Evolutionary conservation across 2,888 invertebrate genomes (phyloP), one percentile per base, ranked within the genome.

Genomic region (Antheraea assamensis): DNA sequence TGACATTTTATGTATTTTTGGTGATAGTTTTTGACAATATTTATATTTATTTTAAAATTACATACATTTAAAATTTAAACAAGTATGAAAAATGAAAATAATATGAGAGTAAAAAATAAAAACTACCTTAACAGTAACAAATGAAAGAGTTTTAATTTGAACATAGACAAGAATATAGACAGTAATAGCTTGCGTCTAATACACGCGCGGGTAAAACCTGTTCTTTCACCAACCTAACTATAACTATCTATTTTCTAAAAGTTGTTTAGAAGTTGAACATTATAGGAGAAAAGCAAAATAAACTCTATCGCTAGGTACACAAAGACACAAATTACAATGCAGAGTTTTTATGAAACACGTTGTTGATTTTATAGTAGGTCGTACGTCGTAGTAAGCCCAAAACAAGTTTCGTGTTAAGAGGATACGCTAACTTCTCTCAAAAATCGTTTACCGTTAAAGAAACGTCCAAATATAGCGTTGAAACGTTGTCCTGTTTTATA

Each of bases 351-450:
- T 55, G 71, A 74, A 42, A 71, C 42, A 75, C 74, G 71, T 75
- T 85, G 83, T 88, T 86, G 83, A 84, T 85, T 84, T 83, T 84
- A 87, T 93, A 93, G 93, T 93, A 93, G 88, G 83, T 82, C 89
- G 91, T 93, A 93, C 88, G 83, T 82, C 88, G 91, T 93, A 93
- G 94, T 93, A 93, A 92, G 85, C 82, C 79, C 77, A 47, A 74
- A 87, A 93, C 93, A 80, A 85, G 93, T 93, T 93, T 87, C 78
- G 81, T 85, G 85, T 81, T 89, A 88, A 88, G 86, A 88, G 88
- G 88, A 88, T 90, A 85, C 87, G 88, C 85, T 87, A 88, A 90
- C 88, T 90, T 84, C 78, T 80, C 84, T 87, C 85, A 85, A 88
- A 89, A 89, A 83, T 82, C 79, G 80, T 89, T 86, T 88, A 92